These are phyloP conservation scores for Chaenocephalus aceratus DNA, from an alignment of 2,113 vertebrate genomes.

Conservation along the genomic window DNA sequence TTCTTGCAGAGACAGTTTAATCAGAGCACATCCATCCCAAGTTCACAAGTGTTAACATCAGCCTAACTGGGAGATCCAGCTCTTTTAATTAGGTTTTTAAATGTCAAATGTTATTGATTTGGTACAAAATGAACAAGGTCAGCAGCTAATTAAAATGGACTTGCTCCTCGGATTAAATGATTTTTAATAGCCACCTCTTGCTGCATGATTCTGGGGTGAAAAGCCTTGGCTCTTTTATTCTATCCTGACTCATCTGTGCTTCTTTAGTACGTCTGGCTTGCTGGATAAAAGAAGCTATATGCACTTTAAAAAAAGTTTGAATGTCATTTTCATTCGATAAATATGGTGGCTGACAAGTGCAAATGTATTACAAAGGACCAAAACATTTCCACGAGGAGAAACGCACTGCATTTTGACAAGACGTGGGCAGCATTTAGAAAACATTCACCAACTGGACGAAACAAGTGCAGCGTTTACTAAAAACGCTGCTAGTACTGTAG, in stretches of 20 bases:
- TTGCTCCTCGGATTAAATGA: slow-evolving; percentile 47
- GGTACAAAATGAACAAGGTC: slow-evolving; percentile 62
- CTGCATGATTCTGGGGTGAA: neutral
- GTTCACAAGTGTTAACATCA: slow-evolving; percentile 57
- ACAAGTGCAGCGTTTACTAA: too few relatives aligned
- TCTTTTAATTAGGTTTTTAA: slow-evolving; percentile 71
- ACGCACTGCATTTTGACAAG: too few relatives aligned
- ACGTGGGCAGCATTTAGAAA: too few relatives aligned
- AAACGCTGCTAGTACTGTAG: too few relatives aligned
- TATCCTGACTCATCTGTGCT: neutral
- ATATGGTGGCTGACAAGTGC: too few relatives aligned
- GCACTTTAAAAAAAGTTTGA: neutral
- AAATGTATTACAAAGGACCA: too few relatives aligned
- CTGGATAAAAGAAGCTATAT: neutral
- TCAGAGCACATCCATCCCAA: slow-evolving; percentile 28
- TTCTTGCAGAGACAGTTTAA: slow-evolving; percentile 10
- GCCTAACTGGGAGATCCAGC: slow-evolving; percentile 22
- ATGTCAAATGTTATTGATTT: slow-evolving; percentile 73
- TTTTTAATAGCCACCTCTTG: slow-evolving; percentile 33
- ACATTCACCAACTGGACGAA: too few relatives aligned
- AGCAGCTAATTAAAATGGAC: slow-evolving; percentile 66
- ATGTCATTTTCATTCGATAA: slow-evolving; percentile 1
- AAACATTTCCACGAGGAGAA: too few relatives aligned
- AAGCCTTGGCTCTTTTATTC: neutral
- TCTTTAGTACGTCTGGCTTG: neutral